Conservation (phyloP, 1,140 invertebrate genomes). For the Macrobrachium rosenbergii region DNA sequence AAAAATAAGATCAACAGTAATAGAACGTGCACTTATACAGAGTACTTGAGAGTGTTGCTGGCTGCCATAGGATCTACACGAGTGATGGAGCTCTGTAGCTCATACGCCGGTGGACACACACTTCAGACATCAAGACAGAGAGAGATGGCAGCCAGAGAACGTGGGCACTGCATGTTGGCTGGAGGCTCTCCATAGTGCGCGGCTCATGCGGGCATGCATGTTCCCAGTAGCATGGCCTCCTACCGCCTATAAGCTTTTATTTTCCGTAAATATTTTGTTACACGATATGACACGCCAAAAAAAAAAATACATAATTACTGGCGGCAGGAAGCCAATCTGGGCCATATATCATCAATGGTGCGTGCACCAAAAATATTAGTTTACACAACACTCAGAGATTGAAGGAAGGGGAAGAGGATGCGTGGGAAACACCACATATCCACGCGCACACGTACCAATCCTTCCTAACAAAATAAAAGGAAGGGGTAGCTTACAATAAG, state of each 20-base stretch:
- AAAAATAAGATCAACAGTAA: conserved; percentile 35
- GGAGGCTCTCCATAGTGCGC: conserved; percentile 58
- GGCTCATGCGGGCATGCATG: conserved; percentile 56
- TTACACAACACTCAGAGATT: conserved; percentile 47
- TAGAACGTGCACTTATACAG: conserved; percentile 58
- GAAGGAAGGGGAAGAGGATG: conserved; percentile 27
- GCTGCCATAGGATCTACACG: conserved; percentile 64
- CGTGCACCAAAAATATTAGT: conserved; percentile 51
- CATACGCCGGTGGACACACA: conserved; percentile 61
- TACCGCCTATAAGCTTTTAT: conserved; percentile 54
- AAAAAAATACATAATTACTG: neutral
- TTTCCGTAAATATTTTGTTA: neutral
- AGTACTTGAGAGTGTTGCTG: conserved; percentile 63
- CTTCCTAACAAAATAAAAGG: conserved; percentile 32
- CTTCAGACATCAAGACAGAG: conserved; percentile 62
- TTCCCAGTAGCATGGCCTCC: conserved; percentile 44
- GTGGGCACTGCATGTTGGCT: conserved; percentile 65
- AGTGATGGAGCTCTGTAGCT: conserved; percentile 51
- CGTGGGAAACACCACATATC: neutral
- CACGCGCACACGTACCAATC: conserved; percentile 28
- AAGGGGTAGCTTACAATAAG: neutral
- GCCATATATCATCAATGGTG: conserved; percentile 49
- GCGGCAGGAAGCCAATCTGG: conserved; percentile 57
- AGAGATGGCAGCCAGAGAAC: conserved; percentile 63
- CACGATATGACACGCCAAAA: too few species aligned